phyloP scores from a whole-genome alignment of 2,797 vertebrate genomes.

The Merluccius polli region DNA sequence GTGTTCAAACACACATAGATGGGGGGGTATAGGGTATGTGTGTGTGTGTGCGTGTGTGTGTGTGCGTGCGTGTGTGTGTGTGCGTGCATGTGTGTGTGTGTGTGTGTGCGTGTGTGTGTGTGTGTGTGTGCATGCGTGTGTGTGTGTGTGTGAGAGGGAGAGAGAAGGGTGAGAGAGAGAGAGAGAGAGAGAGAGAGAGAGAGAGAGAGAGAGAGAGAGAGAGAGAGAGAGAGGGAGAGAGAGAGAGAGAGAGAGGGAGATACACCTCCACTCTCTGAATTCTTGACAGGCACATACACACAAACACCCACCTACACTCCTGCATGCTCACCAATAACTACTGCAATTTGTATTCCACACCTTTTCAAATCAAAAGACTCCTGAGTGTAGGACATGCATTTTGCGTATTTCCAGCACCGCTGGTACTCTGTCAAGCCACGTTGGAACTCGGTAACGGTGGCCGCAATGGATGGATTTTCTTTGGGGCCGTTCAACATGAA shows the following conservation, averaged over 20 bases:
- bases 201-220: neutral
- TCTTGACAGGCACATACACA: neutral
- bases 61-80: neutral
- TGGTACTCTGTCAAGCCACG: neutral
- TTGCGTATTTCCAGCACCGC: neutral
- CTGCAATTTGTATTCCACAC: neutral
- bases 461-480: constrained; percentile 28
- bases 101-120: neutral
- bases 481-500: constrained; percentile 28
- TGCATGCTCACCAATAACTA: neutral
- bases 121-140: neutral
- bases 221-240: too few species aligned
- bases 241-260: neutral
- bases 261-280: neutral
- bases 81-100: neutral
- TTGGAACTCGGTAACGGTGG: neutral
- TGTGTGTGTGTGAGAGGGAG: neutral
- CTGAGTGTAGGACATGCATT: neutral
- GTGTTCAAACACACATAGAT: neutral
- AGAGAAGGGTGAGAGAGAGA: too few species aligned
- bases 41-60: constrained; percentile 14
- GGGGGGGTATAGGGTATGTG: neutral
- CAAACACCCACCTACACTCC: neutral
- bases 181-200: too few species aligned
- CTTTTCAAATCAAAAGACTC: neutral